Percentiles rank a stretch among this genome's conserved stretches.
These are phyloP conservation scores for Pardalotus punctatus DNA, from an alignment of 2,113 vertebrate species.

Conservation along the genomic window DNA sequence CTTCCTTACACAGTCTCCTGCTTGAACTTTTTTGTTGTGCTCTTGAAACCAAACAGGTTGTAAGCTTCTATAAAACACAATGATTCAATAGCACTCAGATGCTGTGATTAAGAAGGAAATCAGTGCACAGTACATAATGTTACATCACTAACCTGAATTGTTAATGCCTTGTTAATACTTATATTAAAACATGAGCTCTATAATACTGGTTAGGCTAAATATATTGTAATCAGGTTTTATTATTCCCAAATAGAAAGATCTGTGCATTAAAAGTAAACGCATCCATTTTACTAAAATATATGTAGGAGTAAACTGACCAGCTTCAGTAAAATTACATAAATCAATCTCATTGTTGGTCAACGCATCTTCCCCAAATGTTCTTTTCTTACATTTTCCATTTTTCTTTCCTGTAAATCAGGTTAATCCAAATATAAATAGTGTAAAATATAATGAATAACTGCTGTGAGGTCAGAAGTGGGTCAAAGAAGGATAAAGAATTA, in stretches of 20 bases:
- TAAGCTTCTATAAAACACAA: neutral
- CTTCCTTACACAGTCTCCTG: neutral
- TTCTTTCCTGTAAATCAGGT: neutral
- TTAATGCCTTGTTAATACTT: neutral
- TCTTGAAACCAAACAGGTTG: neutral
- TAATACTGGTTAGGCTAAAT: neutral
- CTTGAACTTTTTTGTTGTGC: neutral
- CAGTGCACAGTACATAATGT: neutral
- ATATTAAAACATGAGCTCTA: neutral
- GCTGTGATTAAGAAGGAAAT: neutral
- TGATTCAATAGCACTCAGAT: neutral
- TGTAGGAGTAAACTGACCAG: neutral
- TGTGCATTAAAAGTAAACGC: neutral
- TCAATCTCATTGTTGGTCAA: neutral
- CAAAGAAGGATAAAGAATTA: slow-evolving; percentile 32
- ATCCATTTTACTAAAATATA: neutral
- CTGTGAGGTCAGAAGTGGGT: neutral
- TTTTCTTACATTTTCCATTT: slow-evolving; percentile 13
- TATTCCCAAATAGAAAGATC: neutral
- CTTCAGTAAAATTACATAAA: neutral
- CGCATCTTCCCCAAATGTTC: neutral
- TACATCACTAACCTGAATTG: neutral
- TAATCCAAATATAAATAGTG: slow-evolving; percentile 10
- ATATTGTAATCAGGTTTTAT: neutral
- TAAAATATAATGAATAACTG: slow-evolving; percentile 2